Evolutionary conservation across 1,140 invertebrate species (phyloP).

Genomic region (Papilio polyxenes): DNA sequence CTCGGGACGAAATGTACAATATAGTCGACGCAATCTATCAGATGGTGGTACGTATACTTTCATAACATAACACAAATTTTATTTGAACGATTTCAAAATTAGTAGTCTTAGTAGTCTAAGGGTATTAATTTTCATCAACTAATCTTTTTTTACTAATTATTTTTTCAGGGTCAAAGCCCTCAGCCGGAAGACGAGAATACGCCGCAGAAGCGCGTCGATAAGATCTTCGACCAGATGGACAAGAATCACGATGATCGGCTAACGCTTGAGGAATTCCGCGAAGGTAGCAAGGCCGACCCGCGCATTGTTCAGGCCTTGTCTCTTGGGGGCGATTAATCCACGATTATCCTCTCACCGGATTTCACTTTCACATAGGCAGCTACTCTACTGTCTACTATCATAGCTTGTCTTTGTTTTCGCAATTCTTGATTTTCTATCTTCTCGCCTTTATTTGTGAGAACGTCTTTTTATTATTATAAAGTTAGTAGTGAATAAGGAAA

Average conservation of each 20-base stretch:
- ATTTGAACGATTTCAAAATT: not conserved
- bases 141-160: not conserved
- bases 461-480: not conserved
- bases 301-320: constrained; percentile 98
- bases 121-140: too few relatives aligned
- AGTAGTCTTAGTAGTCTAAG: too few relatives aligned
- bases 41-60: constrained; percentile 93
- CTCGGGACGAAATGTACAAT: constrained; percentile 98
- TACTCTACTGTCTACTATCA: constrained; percentile 50
- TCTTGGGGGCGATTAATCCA: constrained; percentile 87
- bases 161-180: constrained; percentile 90
- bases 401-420: not conserved
- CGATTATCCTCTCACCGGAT: constrained; percentile 77
- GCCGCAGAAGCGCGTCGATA: constrained; percentile 96
- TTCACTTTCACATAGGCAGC: constrained; percentile 70
- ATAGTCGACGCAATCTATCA: constrained; percentile 99
- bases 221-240: constrained; percentile 99
- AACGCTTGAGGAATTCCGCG: constrained; percentile 98
- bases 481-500: not conserved
- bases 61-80: not conserved
- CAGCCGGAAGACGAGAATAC: constrained; percentile 96
- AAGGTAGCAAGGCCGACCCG: constrained; percentile 99
- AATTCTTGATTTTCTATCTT: not conserved
- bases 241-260: constrained; percentile 99
- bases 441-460: not conserved